Base-by-base conservation (phyloP, 2,797 vertebrate genomes). In the Champsocephalus esox region DNA sequence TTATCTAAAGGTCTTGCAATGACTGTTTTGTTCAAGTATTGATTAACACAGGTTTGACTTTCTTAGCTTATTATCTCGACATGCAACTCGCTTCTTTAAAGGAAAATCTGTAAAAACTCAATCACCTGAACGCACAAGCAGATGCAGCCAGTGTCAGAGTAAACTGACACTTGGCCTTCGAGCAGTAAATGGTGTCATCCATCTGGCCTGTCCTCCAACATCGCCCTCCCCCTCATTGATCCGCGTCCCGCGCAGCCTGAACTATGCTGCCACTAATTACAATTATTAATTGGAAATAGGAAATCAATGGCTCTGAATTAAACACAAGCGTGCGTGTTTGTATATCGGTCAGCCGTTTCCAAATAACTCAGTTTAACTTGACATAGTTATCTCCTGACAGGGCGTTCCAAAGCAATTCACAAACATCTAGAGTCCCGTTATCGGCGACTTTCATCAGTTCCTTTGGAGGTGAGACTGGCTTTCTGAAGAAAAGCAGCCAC, bases 211-310 rank as follows among this genome's bases (percentile, higher is more conserved):
- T 66, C 81, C 92, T 86, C 83, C 89, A 79, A 79, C 80, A 92
- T 89, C 5, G 34, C 82, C 28, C 77, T 9, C 63, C 60, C 43
- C 19, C 70, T 89, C 93, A 96, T 96, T 95, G 96, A 97, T 95
- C 95, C 89, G 54, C 89, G 74, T 77, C 93, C 76, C 92, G 84
- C 87, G 77, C 86, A 84, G 94, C 93, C 95, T 93, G 90, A 95
- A 95, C 96, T 94, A 94, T 92, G 95, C 95, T 90, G 94, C 94
- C 95, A 94, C 96, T 97, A 97, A 98, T 97, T 97, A 97, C 95
- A 96, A 95, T 97, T 97, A 98, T 98, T 97, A 97, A 98, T 98
- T 97, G 96, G 92, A 97, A 96, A 97, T 95, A 95, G 97, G 97
- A 97, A 97, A 97, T 98, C 97, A 87, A 97, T 97, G 90, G 76